A percentile compares a stretch with the other conserved stretches of the same genome.
Conservation (phyloP, 1,140 invertebrate genomes). For the Drosophila pachea region DNA sequence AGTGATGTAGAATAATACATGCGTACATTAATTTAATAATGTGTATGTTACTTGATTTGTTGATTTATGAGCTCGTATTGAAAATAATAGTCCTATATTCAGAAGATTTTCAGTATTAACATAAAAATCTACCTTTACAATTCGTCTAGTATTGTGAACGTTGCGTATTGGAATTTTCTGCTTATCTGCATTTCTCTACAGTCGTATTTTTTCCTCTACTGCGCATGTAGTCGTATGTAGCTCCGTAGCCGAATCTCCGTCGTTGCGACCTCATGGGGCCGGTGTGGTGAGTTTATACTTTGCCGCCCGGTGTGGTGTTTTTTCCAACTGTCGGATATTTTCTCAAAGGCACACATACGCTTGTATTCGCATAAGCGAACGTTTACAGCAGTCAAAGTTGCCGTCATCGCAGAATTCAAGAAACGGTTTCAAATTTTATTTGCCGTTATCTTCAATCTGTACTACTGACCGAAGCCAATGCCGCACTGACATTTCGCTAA, state of each 20-base stretch:
- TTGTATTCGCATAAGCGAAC: conserved; percentile 5
- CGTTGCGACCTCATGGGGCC: conserved; percentile 56
- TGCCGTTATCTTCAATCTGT: conserved; percentile 51
- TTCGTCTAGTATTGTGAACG: conserved; percentile 15
- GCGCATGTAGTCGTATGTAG: conserved; percentile 56
- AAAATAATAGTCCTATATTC: not conserved
- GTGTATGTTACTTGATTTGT: conserved; percentile 30
- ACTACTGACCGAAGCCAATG: conserved; percentile 44
- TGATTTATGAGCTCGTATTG: not conserved
- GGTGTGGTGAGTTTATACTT: conserved; percentile 54
- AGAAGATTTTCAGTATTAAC: too few relatives aligned
- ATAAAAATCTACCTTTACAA: not conserved
- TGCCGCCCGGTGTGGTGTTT: conserved; percentile 54
- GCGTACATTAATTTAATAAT: conserved; percentile 22
- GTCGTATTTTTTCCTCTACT: conserved; percentile 46
- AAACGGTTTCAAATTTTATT: conserved; percentile 57
- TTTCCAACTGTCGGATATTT: conserved; percentile 16
- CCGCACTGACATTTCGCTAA: conserved; percentile 34
- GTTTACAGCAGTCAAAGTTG: conserved; percentile 54
- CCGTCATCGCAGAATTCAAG: conserved; percentile 64
- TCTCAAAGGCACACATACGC: conserved; percentile 16
- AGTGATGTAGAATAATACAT: conserved; percentile 32
- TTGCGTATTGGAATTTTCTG: conserved; percentile 45
- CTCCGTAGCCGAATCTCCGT: conserved; percentile 38
- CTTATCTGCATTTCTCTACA: conserved; percentile 47